These are phyloP conservation scores for Pantherophis guttatus DNA, from an alignment of 2,113 vertebrate species.

Conservation along the genomic window DNA sequence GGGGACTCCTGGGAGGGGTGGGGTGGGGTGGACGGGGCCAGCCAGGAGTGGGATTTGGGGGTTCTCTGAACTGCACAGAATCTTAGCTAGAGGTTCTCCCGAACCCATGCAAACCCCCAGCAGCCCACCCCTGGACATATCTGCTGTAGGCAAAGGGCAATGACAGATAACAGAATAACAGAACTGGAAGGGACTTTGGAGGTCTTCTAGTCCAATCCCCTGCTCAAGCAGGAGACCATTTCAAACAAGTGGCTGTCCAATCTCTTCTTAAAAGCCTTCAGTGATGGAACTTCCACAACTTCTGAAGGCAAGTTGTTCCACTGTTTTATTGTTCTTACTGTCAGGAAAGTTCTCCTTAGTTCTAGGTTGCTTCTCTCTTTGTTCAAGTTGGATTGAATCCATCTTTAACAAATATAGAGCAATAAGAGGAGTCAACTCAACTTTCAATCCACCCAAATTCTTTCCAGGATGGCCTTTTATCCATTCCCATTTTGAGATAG, in stretches of 20 bases:
- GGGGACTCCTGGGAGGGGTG: too few species aligned
- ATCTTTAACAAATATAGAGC: neutral
- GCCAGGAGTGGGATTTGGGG: too few species aligned
- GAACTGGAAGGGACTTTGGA: neutral
- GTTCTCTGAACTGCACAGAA: too few species aligned
- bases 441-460: neutral
- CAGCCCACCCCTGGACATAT: neutral
- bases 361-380: neutral
- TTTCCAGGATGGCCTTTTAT: neutral
- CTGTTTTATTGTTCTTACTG: neutral
- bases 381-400: neutral
- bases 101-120: too few species aligned
- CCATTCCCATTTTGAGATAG: neutral
- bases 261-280: neutral
- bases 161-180: neutral
- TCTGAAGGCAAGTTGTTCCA: neutral
- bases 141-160: neutral
- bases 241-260: neutral
- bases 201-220: neutral
- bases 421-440: neutral
- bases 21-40: too few species aligned
- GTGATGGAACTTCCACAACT: neutral
- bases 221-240: neutral
- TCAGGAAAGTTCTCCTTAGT: neutral
- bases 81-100: too few species aligned